Evolutionary conservation across 2,797 vertebrate species (phyloP).

Genomic region (Rhinophrynus dorsalis): DNA sequence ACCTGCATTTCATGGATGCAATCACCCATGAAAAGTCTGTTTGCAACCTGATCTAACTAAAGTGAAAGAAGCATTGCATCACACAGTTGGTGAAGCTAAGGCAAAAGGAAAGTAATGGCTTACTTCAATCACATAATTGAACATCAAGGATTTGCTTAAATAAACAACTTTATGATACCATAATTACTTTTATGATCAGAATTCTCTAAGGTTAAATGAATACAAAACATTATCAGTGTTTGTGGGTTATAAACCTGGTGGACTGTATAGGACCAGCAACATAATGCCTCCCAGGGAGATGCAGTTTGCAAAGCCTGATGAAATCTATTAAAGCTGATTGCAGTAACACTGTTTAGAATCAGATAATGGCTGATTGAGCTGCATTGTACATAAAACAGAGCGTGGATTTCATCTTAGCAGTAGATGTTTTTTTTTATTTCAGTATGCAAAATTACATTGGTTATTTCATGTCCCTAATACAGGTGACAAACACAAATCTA

Average conservation of each 20-base stretch:
- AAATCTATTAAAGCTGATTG: constrained; percentile 37
- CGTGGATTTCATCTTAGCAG: constrained; percentile 17
- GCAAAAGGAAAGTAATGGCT: constrained; percentile 15
- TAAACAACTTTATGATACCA: constrained; percentile 41
- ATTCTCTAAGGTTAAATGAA: constrained; percentile 43
- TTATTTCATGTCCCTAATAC: no score
- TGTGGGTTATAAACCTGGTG: constrained; percentile 41
- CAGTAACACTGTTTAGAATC: constrained; percentile 3
- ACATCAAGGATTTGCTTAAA: constrained; percentile 42
- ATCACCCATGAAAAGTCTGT: constrained; percentile 36
- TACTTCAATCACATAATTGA: constrained; percentile 30
- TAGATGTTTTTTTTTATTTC: neutral
- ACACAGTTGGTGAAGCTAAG: constrained; percentile 5
- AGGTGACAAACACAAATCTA: no score
- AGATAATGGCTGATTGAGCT: constrained; percentile 22
- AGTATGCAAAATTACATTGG: constrained; percentile 23
- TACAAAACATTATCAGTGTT: constrained; percentile 37
- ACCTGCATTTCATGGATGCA: constrained; percentile 40
- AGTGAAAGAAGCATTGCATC: constrained; percentile 11
- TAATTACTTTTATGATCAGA: constrained; percentile 39
- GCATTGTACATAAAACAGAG: constrained; percentile 11
- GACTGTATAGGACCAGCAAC: constrained; percentile 33
- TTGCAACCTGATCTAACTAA: constrained; percentile 28
- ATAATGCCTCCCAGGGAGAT: constrained; percentile 20
- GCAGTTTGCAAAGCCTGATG: constrained; percentile 28